Evolutionary conservation across 2,113 vertebrate genomes (phyloP).

Genomic region (Hoplias malabaricus): DNA sequence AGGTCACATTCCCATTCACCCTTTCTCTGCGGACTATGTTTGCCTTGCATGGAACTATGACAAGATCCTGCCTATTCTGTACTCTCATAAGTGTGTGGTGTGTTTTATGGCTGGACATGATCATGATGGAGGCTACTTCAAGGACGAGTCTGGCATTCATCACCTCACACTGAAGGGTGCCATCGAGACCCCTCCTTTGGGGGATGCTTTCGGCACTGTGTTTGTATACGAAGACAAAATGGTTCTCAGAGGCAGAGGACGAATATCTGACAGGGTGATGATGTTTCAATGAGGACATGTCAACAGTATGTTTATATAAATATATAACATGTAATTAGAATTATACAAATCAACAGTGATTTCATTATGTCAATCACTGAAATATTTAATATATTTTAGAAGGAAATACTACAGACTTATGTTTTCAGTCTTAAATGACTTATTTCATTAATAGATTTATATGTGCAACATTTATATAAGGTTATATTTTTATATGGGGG

Average conservation of each 20-base stretch:
- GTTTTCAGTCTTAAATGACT: background rate
- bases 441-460: background rate
- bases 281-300: conserved; percentile 46
- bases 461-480: background rate
- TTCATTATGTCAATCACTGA: background rate
- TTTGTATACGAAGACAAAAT: conserved; percentile 85
- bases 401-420: background rate
- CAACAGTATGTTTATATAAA: no score
- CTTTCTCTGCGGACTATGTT: conserved; percentile 68
- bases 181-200: conserved; percentile 84
- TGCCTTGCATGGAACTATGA: conserved; percentile 89
- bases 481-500: conserved; percentile 9
- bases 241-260: conserved; percentile 84
- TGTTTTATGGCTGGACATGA: conserved; percentile 89
- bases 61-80: conserved; percentile 75
- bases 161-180: conserved; percentile 86
- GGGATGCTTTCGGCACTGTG: conserved; percentile 83
- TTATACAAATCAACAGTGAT: no score
- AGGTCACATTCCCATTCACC: conserved; percentile 92
- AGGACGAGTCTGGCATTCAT: conserved; percentile 80
- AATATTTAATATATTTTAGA: background rate
- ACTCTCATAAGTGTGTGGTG: conserved; percentile 82
- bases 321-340: background rate
- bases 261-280: conserved; percentile 77
- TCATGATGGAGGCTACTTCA: conserved; percentile 82